Evolutionary conservation across 2,888 invertebrate species (phyloP).

Genomic region (Macroteleia sp.): DNA sequence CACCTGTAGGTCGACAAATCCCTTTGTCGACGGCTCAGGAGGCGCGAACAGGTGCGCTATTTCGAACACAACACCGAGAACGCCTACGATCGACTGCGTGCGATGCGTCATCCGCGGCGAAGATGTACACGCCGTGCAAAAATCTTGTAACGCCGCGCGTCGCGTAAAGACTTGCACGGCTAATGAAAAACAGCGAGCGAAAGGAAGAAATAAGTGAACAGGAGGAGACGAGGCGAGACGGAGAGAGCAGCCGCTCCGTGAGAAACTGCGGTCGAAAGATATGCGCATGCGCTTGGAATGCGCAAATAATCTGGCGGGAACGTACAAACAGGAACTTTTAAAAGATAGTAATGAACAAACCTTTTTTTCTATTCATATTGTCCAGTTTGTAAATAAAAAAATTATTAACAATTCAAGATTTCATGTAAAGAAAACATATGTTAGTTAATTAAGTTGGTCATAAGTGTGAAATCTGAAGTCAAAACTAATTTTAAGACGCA

Average conservation of each 20-base stretch:
- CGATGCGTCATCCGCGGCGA: constrained; percentile 6
- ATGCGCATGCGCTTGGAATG: constrained; percentile 7
- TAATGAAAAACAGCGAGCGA: constrained; percentile 6
- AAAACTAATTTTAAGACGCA: no score
- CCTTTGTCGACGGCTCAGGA: not conserved
- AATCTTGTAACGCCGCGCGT: not conserved
- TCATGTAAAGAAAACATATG: no score
- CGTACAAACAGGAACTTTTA: no score
- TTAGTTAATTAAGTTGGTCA: no score
- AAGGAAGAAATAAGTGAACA: constrained; percentile 6
- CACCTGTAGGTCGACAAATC: constrained; percentile 10
- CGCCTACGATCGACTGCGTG: not conserved
- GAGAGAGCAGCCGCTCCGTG: constrained; percentile 5
- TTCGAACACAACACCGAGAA: constrained; percentile 5
- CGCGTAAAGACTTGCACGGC: not conserved
- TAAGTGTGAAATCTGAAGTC: no score
- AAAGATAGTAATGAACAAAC: no score
- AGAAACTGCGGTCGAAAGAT: not conserved
- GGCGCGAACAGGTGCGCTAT: constrained; percentile 13
- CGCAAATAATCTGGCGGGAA: no score
- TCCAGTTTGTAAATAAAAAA: no score
- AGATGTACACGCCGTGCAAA: not conserved
- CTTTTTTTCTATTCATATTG: no score
- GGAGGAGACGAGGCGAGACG: not conserved
- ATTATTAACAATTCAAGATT: no score